Evolutionary conservation across 1,140 invertebrate species (phyloP).

Genomic region (Danaus plexippus): DNA sequence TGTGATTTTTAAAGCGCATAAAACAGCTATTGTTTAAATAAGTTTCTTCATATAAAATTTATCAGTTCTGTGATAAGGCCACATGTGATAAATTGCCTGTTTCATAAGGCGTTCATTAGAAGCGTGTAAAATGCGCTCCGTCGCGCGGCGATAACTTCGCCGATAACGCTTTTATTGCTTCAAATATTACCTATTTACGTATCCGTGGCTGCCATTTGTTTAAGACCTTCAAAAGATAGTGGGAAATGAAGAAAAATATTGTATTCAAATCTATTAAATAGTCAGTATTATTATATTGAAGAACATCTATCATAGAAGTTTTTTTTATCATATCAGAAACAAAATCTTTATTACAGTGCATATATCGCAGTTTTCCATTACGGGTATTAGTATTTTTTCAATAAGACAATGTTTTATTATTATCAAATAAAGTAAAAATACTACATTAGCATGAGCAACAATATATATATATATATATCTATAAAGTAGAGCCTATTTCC

Average conservation of each 20-base stretch:
- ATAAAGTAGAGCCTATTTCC: constrained; percentile 33
- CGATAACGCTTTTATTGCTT: constrained; percentile 66
- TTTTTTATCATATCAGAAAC: too few relatives aligned
- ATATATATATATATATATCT: too few relatives aligned
- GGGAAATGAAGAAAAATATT: constrained; percentile 6
- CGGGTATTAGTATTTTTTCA: too few relatives aligned
- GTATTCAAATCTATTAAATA: too few relatives aligned
- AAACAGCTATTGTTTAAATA: constrained; percentile 53
- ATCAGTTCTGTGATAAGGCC: constrained; percentile 63
- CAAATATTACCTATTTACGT: constrained; percentile 63
- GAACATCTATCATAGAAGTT: too few relatives aligned
- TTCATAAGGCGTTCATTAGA: constrained; percentile 70
- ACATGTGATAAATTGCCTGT: constrained; percentile 69
- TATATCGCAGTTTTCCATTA: too few relatives aligned
- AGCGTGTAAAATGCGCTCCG: constrained; percentile 67
- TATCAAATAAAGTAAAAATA: too few relatives aligned
- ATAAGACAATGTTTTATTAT: too few relatives aligned
- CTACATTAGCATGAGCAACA: too few relatives aligned
- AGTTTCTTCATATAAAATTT: constrained; percentile 64
- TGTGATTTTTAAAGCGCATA: constrained; percentile 20
- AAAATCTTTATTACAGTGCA: too few relatives aligned
- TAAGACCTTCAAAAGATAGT: constrained; percentile 12
- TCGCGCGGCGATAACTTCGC: constrained; percentile 59
- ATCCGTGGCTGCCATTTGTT: constrained; percentile 38
- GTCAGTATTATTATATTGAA: too few relatives aligned